phyloP scores from a whole-genome alignment of 2,797 vertebrate species.

The Rhinoraja longicauda region DNA sequence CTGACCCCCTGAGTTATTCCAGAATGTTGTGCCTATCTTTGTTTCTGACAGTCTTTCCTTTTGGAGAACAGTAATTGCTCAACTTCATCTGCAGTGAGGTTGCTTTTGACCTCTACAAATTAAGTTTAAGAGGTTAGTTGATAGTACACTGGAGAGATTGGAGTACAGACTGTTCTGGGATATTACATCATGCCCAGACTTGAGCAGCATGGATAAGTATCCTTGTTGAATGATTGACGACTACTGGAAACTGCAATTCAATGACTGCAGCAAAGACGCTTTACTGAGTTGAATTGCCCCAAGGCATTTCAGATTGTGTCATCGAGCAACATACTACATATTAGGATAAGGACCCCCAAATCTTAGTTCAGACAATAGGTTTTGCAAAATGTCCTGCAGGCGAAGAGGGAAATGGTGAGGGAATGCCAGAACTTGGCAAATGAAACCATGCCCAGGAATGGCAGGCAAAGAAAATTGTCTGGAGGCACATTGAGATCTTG shows the following conservation, averaged over 20 bases:
- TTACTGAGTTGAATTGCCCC: too few species aligned
- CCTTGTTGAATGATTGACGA: not conserved
- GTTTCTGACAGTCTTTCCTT: not conserved
- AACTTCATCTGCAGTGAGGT: too few species aligned
- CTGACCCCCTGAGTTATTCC: too few species aligned
- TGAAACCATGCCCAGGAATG: not conserved
- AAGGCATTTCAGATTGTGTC: not conserved
- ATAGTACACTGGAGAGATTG: not conserved
- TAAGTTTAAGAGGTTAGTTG: not conserved
- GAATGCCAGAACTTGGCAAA: not conserved
- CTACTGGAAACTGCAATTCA: not conserved
- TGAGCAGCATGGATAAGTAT: not conserved
- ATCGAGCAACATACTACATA: not conserved
- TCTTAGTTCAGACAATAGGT: not conserved
- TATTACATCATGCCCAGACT: not conserved
- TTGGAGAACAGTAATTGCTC: not conserved
- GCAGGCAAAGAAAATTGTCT: not conserved
- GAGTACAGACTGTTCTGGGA: not conserved
- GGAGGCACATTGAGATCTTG: not conserved
- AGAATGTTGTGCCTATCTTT: too few species aligned
- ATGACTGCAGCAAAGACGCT: not conserved
- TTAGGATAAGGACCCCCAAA: not conserved
- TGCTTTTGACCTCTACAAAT: not conserved
- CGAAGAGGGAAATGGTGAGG: not conserved
- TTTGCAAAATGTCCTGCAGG: not conserved